A percentile compares a stretch with the other conserved stretches of the same genome.
Conservation (phyloP, 2,797 vertebrate species). For the Dipus sagitta region DNA sequence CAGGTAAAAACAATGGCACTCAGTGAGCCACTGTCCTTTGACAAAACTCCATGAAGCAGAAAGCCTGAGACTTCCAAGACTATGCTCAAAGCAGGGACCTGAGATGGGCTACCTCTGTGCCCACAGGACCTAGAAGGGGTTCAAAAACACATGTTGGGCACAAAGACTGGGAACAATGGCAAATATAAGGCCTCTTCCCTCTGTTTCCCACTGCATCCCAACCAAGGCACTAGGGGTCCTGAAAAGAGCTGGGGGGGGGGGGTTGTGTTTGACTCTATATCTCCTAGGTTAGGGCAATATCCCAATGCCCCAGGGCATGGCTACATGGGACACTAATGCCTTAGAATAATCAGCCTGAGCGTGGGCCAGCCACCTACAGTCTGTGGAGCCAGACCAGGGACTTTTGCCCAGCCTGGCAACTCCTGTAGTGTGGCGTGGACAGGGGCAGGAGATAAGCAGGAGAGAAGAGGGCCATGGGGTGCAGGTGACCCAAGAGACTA, state of each 20-base stretch:
- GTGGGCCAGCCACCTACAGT: background rate
- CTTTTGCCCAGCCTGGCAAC: background rate
- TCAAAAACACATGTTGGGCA: background rate
- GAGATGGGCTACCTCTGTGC: background rate
- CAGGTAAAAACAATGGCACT: background rate
- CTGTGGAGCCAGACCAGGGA: background rate
- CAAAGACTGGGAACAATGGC: background rate
- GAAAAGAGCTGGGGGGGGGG: background rate
- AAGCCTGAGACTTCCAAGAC: background rate
- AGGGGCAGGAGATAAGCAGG: background rate
- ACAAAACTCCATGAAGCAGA: background rate
- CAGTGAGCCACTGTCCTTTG: background rate
- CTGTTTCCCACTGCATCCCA: rapidly evolving
- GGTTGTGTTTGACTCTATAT: background rate
- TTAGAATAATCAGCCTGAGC: background rate
- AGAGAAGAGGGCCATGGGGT: background rate
- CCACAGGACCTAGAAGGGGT: background rate
- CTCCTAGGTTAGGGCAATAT: background rate
- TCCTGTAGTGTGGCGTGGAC: background rate
- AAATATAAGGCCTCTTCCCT: background rate
- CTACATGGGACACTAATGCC: background rate
- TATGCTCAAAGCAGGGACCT: background rate
- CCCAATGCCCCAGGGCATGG: background rate
- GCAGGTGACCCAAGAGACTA: background rate
- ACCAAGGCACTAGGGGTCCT: no score